Conservation (phyloP, 2,113 vertebrate species). For the Alethe diademata region DNA sequence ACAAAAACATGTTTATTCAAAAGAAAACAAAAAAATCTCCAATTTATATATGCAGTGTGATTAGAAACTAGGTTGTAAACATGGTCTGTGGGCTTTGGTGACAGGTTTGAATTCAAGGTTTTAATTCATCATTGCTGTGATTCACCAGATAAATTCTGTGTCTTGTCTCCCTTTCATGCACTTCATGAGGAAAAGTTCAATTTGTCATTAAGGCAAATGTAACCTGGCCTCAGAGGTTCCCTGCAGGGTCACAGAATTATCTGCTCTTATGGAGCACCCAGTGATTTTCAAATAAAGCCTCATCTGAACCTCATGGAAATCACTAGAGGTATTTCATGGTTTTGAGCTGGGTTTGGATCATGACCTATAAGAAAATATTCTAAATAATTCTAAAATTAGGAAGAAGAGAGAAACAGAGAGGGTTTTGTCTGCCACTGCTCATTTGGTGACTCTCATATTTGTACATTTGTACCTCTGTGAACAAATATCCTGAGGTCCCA, state of each 20-base stretch:
- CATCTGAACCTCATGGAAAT: background rate
- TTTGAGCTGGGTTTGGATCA: background rate
- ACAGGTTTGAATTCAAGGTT: background rate
- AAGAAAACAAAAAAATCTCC: accelerated
- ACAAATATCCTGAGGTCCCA: background rate
- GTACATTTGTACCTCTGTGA: background rate
- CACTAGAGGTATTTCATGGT: background rate
- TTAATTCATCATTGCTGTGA: background rate
- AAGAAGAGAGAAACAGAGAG: background rate
- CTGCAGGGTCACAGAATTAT: background rate
- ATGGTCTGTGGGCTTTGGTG: background rate
- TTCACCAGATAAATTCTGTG: background rate
- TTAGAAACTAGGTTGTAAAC: background rate
- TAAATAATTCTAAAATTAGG: background rate
- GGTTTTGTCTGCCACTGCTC: background rate
- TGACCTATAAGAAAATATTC: background rate
- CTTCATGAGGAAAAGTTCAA: background rate
- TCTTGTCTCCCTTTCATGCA: background rate
- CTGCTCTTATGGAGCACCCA: background rate
- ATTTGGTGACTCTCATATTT: background rate
- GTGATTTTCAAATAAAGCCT: background rate
- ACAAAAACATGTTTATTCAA: background rate
- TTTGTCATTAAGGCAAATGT: background rate
- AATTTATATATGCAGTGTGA: background rate
- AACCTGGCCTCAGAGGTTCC: background rate